These are phyloP conservation scores for Borostomias antarcticus DNA, from an alignment of 2,797 vertebrate genomes.

Conservation along the genomic window DNA sequence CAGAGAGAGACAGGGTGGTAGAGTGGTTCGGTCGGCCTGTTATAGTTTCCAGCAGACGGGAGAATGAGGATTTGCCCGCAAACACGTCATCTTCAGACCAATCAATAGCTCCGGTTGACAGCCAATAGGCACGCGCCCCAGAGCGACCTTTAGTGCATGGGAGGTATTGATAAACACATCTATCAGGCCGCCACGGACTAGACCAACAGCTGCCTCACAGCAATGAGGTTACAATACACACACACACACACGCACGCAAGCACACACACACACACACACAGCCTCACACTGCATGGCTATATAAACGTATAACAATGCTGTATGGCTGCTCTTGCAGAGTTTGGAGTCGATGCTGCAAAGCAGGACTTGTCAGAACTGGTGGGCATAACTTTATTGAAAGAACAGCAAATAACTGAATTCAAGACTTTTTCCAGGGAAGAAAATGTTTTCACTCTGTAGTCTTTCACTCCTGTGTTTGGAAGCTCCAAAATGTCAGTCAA, in stretches of 20 bases:
- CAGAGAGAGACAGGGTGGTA: background rate
- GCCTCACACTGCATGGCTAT: background rate
- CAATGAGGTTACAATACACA: background rate
- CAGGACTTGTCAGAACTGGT: too few species aligned
- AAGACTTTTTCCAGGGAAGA: too few species aligned
- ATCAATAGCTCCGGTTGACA: conserved; percentile 7
- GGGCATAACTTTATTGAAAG: too few species aligned
- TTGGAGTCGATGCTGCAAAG: too few species aligned
- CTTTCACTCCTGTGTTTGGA: too few species aligned
- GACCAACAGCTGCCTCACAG: background rate
- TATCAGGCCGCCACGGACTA: background rate
- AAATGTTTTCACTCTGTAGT: background rate
- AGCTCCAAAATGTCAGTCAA: too few species aligned
- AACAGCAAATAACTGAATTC: too few species aligned
- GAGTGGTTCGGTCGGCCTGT: background rate
- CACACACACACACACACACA: conserved; percentile 3
- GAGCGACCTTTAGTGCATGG: conserved; percentile 10
- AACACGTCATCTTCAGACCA: background rate
- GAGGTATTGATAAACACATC: conserved; percentile 12
- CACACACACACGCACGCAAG: background rate
- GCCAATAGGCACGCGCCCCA: background rate
- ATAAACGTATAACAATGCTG: too few species aligned
- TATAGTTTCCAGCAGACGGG: background rate
- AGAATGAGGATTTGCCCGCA: background rate
- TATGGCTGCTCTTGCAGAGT: too few species aligned